Base-by-base conservation (phyloP, 2,888 invertebrate species). In the Eupithecia centaureata region DNA sequence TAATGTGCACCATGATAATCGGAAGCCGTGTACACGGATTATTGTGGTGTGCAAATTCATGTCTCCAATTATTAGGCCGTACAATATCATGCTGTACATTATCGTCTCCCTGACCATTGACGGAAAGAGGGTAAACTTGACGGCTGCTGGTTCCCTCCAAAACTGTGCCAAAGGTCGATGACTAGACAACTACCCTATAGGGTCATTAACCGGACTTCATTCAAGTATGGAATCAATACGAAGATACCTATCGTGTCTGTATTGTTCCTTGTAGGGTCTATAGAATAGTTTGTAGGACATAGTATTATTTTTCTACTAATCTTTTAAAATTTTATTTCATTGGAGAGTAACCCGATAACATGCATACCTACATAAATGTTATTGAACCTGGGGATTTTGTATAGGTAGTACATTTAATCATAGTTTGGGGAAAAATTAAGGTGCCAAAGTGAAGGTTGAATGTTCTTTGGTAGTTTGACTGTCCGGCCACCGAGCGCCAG, bases 121-220 rank as follows among this genome's bases (percentile, higher is more conserved):
- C 78, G 76, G 76, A 80, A 82, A 65, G 72, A 76, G 80, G 81
- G 83, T 86, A 86, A 86, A 85, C 85, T 85, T 87, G 85, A 84
- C 83, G 82, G 83, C 77, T 75, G 72, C 70, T 67, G 69, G 59
- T 72, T 75, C 72, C 71, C 72, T 66, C 56, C 73, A 76, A 18
- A 89, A 82, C 77, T 89, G 81, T 86, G 89, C 77, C 88, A 88
- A 86, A 84, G 87, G 82, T 87, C 83, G 74, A 76, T 71, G 88
- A 80, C 86, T 80, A 78, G 77, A 78, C 79, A 77, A 69, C 70
- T 73, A 62, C 70, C 72, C 67, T 35, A 32, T 32, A 68, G 67
- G 81, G 78, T 77, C 76, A 74, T 71, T 76, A 79, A 80, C 80
- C 71, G 76, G 74, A 63, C 74, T 76, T 73, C 79, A 78, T 80